Percentiles rank a stretch among this genome's conserved stretches.
Conservation (phyloP, 2,888 invertebrate species). For the Conchocele bisecta region DNA sequence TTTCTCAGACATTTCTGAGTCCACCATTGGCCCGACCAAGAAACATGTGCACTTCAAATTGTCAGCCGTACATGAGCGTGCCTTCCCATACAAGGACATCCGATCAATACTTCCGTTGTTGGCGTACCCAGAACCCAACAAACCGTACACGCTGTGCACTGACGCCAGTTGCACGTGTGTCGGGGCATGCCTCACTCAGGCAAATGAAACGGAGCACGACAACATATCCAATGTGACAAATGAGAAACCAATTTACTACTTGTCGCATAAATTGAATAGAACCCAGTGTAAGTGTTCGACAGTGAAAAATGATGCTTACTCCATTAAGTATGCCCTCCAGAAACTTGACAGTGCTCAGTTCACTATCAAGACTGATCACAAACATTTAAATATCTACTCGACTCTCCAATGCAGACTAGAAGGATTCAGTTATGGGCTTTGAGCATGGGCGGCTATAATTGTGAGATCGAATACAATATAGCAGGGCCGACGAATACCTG, state of each 20-base stretch:
- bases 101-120: conserved; percentile 11
- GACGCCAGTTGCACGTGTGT: conserved; percentile 8
- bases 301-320: conserved; percentile 10
- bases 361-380: conserved; percentile 33
- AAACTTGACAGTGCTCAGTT: conserved; percentile 30
- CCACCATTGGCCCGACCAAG: conserved; percentile 16
- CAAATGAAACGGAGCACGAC: not conserved
- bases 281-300: conserved; percentile 8
- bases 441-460: conserved; percentile 18
- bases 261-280: conserved; percentile 5
- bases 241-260: conserved; percentile 15
- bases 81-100: conserved; percentile 20
- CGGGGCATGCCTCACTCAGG: conserved; percentile 10
- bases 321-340: conserved; percentile 14
- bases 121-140: conserved; percentile 3
- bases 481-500: conserved; percentile 2
- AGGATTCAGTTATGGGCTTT: conserved; percentile 25
- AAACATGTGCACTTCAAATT: conserved; percentile 22
- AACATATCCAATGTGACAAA: not conserved
- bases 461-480: conserved; percentile 15
- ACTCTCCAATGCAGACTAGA: conserved; percentile 12
- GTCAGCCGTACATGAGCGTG: conserved; percentile 7
- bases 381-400: conserved; percentile 32
- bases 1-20: conserved; percentile 29
- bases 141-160: conserved; percentile 14